Conservation (phyloP, 2,113 vertebrate genomes). For the Equus quagga region DNA sequence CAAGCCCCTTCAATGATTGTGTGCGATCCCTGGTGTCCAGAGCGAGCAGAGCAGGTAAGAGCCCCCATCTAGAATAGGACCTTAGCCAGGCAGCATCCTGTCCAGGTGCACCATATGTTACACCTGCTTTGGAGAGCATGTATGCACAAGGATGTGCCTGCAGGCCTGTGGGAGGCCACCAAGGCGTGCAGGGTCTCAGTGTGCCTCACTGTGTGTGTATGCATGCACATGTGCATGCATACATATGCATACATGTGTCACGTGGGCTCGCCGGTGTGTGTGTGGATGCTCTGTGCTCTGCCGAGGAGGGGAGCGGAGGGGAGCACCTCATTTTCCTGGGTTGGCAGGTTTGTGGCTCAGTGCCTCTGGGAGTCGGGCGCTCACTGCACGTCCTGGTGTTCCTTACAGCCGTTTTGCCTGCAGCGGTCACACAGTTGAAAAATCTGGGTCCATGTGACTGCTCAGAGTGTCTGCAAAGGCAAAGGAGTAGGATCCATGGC, state of each 20-base stretch:
- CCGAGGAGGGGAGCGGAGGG: not conserved
- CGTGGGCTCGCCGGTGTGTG: accelerated
- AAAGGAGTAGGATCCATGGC: conserved; percentile 85
- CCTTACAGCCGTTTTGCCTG: conserved; percentile 89
- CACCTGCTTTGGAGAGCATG: not conserved
- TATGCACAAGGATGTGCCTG: not conserved
- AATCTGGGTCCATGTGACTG: conserved; percentile 86
- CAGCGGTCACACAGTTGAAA: conserved; percentile 90
- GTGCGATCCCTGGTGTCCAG: not conserved
- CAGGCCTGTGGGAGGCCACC: not conserved
- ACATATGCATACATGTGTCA: not conserved
- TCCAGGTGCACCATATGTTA: accelerated
- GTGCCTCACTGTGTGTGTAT: not conserved
- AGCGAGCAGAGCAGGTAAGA: not conserved
- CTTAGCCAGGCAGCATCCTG: not conserved
- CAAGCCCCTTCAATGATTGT: not conserved
- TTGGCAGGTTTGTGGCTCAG: conserved; percentile 84
- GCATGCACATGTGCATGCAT: accelerated
- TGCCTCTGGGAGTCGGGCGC: conserved; percentile 84
- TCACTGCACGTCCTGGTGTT: conserved; percentile 80
- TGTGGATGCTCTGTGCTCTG: not conserved
- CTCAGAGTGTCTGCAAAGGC: conserved; percentile 86
- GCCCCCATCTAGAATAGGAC: not conserved
- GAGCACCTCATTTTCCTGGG: conserved; percentile 81
- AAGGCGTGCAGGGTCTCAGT: not conserved